Evolutionary conservation across 2,888 invertebrate species (phyloP).

Genomic region (Villa cingulata): DNA sequence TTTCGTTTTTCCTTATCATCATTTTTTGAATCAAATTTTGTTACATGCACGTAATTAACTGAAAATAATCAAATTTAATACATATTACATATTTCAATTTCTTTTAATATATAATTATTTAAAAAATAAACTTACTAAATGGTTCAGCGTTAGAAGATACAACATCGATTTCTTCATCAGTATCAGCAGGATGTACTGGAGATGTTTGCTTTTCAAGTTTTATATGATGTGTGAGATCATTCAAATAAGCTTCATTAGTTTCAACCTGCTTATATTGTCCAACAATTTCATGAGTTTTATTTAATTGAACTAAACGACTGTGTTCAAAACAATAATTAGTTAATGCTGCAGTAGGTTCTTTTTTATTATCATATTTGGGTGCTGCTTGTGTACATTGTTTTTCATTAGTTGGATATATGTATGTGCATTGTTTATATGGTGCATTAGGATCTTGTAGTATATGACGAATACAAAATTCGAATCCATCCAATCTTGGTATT

Average conservation of each 20-base stretch:
- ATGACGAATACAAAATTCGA: slow-evolving; percentile 67
- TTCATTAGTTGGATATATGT: slow-evolving; percentile 50
- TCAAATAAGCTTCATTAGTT: slow-evolving; percentile 50
- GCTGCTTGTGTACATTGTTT: slow-evolving; percentile 68
- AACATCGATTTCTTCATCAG: slow-evolving; percentile 38
- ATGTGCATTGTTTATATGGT: slow-evolving; percentile 71
- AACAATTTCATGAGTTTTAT: slow-evolving; percentile 44
- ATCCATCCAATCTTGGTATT: slow-evolving; percentile 53
- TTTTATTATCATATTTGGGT: slow-evolving; percentile 55
- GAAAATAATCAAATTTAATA: slow-evolving; percentile 9
- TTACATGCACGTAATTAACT: slow-evolving; percentile 30
- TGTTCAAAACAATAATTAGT: slow-evolving; percentile 56
- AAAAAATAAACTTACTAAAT: slow-evolving; percentile 37
- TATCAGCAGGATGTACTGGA: slow-evolving; percentile 23
- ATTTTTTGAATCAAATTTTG: slow-evolving; percentile 41
- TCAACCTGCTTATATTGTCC: slow-evolving; percentile 48
- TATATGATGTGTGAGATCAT: slow-evolving; percentile 51
- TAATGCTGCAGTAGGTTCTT: slow-evolving; percentile 43
- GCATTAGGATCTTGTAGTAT: slow-evolving; percentile 71
- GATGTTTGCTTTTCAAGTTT: slow-evolving; percentile 27
- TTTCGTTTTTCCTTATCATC: slow-evolving; percentile 39
- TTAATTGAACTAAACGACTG: slow-evolving; percentile 48
- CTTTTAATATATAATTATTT: slow-evolving; percentile 4
- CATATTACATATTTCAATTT: background rate
- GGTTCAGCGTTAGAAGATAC: slow-evolving; percentile 43